Evolutionary conservation across 2,888 invertebrate genomes (phyloP), one percentile per base, ranked within the genome.

Genomic region (Ectemnius continuus): DNA sequence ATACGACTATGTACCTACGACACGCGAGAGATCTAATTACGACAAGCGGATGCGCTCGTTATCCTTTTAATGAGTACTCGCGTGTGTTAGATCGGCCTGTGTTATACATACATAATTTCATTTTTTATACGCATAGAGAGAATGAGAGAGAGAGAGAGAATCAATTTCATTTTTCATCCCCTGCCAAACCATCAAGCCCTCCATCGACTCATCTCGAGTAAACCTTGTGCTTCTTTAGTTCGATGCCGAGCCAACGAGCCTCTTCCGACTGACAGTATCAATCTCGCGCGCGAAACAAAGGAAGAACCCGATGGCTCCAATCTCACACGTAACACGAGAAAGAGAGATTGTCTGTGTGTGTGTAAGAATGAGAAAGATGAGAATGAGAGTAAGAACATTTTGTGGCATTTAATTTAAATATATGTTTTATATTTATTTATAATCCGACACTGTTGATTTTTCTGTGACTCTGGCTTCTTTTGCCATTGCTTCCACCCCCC

Each of bases 361-460:
- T 8, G 36, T 36, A 11, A 36, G 36, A 36, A 11, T 36, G 36
- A 36, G 5, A 36, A 8, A 36, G 36, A n/a, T 8, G 36, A 36
- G 36, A 28, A 28, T 4, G 28, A 36, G 36, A 78, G 68, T 70
- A 74, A 76, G 69, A 75, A 77, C 61, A 82, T 75, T 81, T 85
- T 85, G 84, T 86, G 84, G 87, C 87, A 87, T 87, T 87, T 87
- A 85, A 86, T 86, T 84, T 81, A 86, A 87, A 87, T 87, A 87
- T 83, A 87, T 79, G 80, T 86, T 87, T 87, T 87, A 85, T 87
- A 87, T 87, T 87, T 86, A 87, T 87, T 87, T 86, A 79, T 86
- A 86, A 83, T 75, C 64, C 45, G 80, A 76, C 76, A 82, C 64
- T 70, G 62, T 79, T 84, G 66, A 73, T 80, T 81, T 67, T 70